phyloP scores from a whole-genome alignment of 2,797 vertebrate species.

The Petrocephalus sullivani region DNA sequence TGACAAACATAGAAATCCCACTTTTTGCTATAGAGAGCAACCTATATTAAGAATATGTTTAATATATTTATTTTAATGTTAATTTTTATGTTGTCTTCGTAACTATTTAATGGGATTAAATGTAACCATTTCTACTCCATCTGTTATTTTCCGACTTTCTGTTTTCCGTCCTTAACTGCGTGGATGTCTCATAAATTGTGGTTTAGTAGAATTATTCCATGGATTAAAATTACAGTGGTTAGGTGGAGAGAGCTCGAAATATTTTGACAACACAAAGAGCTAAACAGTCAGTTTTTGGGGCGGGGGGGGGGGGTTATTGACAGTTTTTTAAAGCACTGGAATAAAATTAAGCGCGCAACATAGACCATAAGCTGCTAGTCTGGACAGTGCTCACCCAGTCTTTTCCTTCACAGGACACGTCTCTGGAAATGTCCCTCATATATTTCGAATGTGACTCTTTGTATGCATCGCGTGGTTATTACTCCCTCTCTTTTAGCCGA shows the following conservation, averaged over 20 bases:
- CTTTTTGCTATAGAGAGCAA: background rate
- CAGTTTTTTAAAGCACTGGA: background rate
- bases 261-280: background rate
- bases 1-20: background rate
- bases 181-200: background rate
- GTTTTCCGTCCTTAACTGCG: background rate
- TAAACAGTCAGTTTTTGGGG: background rate
- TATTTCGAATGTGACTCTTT: background rate
- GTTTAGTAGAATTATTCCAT: background rate
- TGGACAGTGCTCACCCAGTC: background rate
- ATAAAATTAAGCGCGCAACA: background rate
- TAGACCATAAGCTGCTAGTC: background rate
- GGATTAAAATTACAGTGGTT: background rate
- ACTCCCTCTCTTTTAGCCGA: background rate
- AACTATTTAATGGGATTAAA: background rate
- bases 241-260: background rate
- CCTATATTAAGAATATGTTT: background rate
- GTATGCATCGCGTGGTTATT: background rate
- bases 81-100: background rate
- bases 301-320: background rate
- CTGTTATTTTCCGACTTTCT: background rate
- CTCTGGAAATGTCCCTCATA: background rate
- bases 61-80: background rate
- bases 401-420: background rate
- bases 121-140: background rate